Evolutionary conservation across 2,888 invertebrate genomes (phyloP), one percentile per base, ranked within the genome.

Genomic region (Dromius quadrimaculatus): DNA sequence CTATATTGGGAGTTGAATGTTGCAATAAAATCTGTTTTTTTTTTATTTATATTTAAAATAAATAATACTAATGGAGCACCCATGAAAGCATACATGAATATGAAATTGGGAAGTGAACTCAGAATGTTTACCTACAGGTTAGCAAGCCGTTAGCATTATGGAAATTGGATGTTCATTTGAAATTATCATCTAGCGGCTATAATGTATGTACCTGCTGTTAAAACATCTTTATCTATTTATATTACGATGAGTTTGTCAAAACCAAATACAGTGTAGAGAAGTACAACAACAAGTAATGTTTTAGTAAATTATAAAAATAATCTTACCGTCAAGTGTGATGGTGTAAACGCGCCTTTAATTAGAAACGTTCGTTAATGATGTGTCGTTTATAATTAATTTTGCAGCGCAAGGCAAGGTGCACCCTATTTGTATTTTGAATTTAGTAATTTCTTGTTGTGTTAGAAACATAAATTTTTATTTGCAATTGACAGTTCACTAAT

Each of bases 331-430:
- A 47, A 22, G 47, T 8, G 36, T 36, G 36, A 36, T 45, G 45
- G 45, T 45, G 45, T 45, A 23, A 28, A 13, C 57, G 34, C 17
- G 38, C 38, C 50, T 57, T 54, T 68, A 68, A 68, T 68, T 68
- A 68, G 66, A 57, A n/a, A n/a, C 43, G 57, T 68, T 68, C 19
- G 66, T 68, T 68, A 68, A 68, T 57, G 54, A 68, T 17, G 66
- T 54, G 57, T 68, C 66, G 57, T 22, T 54, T 38, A 32, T 68
- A 68, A 68, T 68, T 68, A 68, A 15, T 34, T 15, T 36, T 13
- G 22, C 32, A 47, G 65, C 17, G 15, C 65, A 57, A 23, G 57
- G 61, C 23, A 23, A 23, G 32, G n/a, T n/a, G n/a, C n/a, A 32
- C 28, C 17, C 59, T 59, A 38, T 61, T 61, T 61, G 61, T 61